Percentiles rank a stretch among this genome's conserved stretches.
Conservation (phyloP, 2,113 vertebrate genomes). For the Lethenteron camtschaticum region DNA sequence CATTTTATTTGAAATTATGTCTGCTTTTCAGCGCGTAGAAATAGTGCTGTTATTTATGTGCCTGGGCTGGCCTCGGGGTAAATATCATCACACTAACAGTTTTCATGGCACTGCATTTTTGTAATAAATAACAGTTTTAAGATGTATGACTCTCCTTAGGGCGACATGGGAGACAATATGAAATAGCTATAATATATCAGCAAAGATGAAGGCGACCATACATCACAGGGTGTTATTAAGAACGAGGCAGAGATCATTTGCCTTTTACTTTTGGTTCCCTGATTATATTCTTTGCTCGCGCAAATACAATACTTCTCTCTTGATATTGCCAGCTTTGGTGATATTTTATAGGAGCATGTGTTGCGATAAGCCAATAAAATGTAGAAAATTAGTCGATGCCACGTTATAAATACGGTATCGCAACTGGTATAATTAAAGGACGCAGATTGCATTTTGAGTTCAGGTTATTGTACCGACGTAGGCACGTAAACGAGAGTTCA, state of each 20-base stretch:
- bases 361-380: no score
- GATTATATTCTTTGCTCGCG: no score
- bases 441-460: no score
- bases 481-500: no score
- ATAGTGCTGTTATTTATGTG: conserved; percentile 2
- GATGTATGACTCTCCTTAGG: conserved; percentile 5
- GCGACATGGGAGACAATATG: conserved; percentile 6
- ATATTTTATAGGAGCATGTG: no score
- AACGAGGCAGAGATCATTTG: conserved; percentile 5
- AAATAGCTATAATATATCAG: conserved; percentile 6
- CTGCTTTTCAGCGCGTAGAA: conserved; percentile 2
- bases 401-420: no score
- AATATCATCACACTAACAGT: conserved; percentile 2
- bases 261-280: background rate
- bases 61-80: conserved; percentile 6
- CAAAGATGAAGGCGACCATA: conserved; percentile 3
- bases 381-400: no score
- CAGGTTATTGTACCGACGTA: no score
- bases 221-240: conserved; percentile 5
- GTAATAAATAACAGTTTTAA: conserved; percentile 6
- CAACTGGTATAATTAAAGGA: no score
- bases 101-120: conserved; percentile 6
- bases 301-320: no score
- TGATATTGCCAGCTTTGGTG: no score
- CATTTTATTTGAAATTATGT: conserved; percentile 3